Conservation (phyloP, 2,888 invertebrate genomes). For the Megastigmus dorsalis region DNA sequence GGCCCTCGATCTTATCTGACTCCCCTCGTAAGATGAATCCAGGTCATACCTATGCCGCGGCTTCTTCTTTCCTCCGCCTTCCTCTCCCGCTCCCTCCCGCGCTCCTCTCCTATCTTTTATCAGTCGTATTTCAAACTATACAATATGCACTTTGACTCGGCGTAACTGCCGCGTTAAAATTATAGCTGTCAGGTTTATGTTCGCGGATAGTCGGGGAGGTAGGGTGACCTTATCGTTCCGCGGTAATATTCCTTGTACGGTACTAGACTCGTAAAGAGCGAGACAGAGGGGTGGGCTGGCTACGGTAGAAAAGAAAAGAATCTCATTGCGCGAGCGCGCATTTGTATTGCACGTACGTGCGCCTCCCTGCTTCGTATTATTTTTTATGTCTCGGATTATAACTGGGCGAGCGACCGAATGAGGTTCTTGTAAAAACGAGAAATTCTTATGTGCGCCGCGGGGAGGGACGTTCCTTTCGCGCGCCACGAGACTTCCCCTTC, state of each 20-base stretch:
- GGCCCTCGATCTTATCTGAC: slow-evolving; percentile 17
- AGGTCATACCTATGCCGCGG: slow-evolving; percentile 11
- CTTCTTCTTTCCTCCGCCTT: background rate
- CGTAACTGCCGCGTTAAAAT: slow-evolving; percentile 41
- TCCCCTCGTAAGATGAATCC: slow-evolving; percentile 13
- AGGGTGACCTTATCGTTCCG: slow-evolving; percentile 35
- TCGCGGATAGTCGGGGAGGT: background rate
- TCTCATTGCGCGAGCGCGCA: background rate
- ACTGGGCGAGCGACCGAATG: background rate
- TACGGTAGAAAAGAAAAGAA: background rate
- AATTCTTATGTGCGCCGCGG: slow-evolving; percentile 2
- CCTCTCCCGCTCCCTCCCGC: background rate
- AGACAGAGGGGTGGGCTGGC: background rate
- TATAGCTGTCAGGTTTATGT: slow-evolving; percentile 41
- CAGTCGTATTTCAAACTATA: slow-evolving; percentile 49
- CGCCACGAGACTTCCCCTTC: no score
- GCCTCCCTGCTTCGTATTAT: background rate
- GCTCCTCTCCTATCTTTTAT: slow-evolving; percentile 30
- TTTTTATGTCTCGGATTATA: slow-evolving; percentile 4
- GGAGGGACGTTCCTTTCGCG: no score
- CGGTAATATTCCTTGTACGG: slow-evolving; percentile 21
- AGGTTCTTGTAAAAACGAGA: slow-evolving; percentile 8
- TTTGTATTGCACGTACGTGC: background rate
- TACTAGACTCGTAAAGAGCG: slow-evolving; percentile 13
- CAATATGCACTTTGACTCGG: slow-evolving; percentile 51